A percentile compares a stretch with the other conserved stretches of the same genome.
These are phyloP conservation scores for Sardina pilchardus DNA, from an alignment of 2,113 vertebrate species.

Conservation along the genomic window DNA sequence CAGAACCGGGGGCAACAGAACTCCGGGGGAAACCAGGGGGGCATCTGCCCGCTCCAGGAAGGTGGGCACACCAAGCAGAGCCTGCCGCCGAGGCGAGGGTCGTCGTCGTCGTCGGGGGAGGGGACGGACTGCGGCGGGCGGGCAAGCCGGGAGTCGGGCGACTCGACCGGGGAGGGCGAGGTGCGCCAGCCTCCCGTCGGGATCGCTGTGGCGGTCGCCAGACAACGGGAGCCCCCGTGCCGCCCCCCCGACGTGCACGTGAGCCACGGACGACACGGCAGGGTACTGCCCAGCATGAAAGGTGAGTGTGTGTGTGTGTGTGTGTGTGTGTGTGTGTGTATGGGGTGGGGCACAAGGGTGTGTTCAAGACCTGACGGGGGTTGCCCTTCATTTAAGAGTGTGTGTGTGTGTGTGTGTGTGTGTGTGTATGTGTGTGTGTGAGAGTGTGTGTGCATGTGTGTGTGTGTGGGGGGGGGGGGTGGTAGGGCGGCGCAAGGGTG, in stretches of 20 bases:
- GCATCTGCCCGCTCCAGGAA: conserved; percentile 80
- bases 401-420: background rate
- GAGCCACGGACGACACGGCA: conserved; percentile 75
- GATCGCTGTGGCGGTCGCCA: conserved; percentile 89
- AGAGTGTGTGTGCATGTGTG: conserved; percentile 35
- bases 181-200: conserved; percentile 94
- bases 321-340: conserved; percentile 62
- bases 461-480: background rate
- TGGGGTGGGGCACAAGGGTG: conserved; percentile 11
- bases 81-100: conserved; percentile 73
- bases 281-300: conserved; percentile 80
- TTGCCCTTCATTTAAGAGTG: background rate
- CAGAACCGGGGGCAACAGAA: conserved; percentile 50
- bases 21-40: conserved; percentile 45
- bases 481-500: no score
- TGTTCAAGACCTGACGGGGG: background rate
- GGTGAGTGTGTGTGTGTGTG: conserved; percentile 66
- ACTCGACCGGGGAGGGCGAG: conserved; percentile 77
- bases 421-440: background rate
- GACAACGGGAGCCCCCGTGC: conserved; percentile 82
- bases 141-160: conserved; percentile 75
- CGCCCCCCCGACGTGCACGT: conserved; percentile 73
- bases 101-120: conserved; percentile 60
- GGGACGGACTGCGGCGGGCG: conserved; percentile 78
- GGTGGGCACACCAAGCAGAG: conserved; percentile 58